These are phyloP conservation scores for Myotis davidii DNA, from an alignment of 2,113 vertebrate genomes.

Conservation along the genomic window DNA sequence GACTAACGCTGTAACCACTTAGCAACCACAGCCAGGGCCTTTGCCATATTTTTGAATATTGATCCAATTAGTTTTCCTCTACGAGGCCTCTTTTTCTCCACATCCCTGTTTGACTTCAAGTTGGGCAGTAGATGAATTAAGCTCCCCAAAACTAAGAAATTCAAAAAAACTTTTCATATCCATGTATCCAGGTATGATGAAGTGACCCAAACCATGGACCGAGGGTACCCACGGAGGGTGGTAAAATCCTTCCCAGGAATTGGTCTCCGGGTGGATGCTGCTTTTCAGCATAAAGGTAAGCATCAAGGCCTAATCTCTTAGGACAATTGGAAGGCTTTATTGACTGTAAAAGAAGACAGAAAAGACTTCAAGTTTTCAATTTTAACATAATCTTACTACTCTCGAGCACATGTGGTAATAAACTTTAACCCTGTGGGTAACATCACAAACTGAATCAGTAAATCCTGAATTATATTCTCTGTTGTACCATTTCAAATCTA, in stretches of 20 bases:
- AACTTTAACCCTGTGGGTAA: neutral
- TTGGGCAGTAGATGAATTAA: neutral
- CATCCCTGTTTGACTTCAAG: neutral
- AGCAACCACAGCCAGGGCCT: neutral
- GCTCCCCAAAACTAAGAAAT: neutral
- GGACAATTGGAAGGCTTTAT: neutral
- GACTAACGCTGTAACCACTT: too few species aligned
- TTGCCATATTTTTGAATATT: neutral
- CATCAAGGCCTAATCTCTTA: neutral
- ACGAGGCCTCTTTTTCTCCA: neutral
- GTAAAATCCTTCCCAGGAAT: conserved; percentile 91
- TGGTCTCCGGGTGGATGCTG: conserved; percentile 89
- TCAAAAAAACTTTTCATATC: neutral
- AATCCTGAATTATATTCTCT: neutral
- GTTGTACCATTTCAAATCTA: neutral
- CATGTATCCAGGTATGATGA: conserved; percentile 90
- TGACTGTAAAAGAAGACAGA: neutral
- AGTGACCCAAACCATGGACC: conserved; percentile 88
- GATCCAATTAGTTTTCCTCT: neutral
- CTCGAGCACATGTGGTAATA: neutral
- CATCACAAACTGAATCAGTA: neutral
- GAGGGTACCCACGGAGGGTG: conserved; percentile 87
- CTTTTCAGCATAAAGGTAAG: conserved; percentile 89
- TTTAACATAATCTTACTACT: neutral
- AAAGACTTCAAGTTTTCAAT: neutral